These are phyloP conservation scores for Oceanodroma tethys DNA, from an alignment of 2,113 vertebrate genomes.

Conservation along the genomic window DNA sequence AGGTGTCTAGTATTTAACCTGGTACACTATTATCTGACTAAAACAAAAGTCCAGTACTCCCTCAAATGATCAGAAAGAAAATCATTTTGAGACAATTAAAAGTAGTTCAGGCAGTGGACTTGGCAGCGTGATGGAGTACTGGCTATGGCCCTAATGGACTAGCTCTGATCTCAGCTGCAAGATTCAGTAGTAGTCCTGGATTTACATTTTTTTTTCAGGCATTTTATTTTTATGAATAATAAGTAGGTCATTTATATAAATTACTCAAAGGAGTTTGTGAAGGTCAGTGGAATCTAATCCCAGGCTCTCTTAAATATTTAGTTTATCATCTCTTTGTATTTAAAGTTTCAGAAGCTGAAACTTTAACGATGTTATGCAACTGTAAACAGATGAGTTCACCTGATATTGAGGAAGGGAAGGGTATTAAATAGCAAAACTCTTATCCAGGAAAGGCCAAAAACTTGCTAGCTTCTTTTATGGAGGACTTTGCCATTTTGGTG, in stretches of 20 bases:
- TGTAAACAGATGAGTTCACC: not conserved
- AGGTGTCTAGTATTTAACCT: not conserved
- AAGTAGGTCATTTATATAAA: slow-evolving; percentile 35
- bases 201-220: not conserved
- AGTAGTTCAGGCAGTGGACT: not conserved
- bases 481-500: not conserved
- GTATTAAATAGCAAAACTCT: not conserved
- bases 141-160: not conserved
- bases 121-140: not conserved
- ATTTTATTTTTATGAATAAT: not conserved
- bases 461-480: not conserved
- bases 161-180: not conserved
- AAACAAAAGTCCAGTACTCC: not conserved
- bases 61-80: not conserved
- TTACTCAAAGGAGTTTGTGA: slow-evolving; percentile 12
- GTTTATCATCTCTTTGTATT: slow-evolving; percentile 49
- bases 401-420: not conserved
- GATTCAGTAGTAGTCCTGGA: not conserved
- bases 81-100: not conserved
- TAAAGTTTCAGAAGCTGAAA: slow-evolving; percentile 61
- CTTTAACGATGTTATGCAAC: slow-evolving; percentile 51
- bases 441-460: not conserved
- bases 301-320: slow-evolving; percentile 59
- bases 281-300: slow-evolving; percentile 48
- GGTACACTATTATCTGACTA: not conserved